These are phyloP conservation scores for Tetrapedia diversipes DNA, from an alignment of 2,888 invertebrate genomes.

Conservation along the genomic window DNA sequence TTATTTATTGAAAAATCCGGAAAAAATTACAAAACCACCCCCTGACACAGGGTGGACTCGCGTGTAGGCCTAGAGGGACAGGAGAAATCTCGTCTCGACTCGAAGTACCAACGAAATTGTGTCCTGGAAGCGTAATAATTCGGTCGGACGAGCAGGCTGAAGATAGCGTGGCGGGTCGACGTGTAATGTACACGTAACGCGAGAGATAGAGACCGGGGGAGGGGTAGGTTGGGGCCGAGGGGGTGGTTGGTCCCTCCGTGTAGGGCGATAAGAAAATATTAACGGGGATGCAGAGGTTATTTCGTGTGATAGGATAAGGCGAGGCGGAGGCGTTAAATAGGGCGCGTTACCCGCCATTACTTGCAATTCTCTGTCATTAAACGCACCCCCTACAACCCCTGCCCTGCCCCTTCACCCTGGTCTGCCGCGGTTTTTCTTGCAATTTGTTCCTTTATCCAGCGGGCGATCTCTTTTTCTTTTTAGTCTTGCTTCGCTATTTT, in stretches of 20 bases:
- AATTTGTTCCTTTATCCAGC: constrained; percentile 67
- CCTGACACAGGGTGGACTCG: not conserved
- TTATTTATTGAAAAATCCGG: too few relatives aligned
- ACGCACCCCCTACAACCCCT: constrained; percentile 66
- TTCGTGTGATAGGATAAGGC: constrained; percentile 70
- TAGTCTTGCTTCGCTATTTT: constrained; percentile 2
- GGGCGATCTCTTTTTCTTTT: constrained; percentile 7
- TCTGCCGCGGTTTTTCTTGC: too few relatives aligned
- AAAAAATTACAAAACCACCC: too few relatives aligned
- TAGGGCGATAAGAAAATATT: constrained; percentile 69
- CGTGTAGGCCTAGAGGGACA: constrained; percentile 29
- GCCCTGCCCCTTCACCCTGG: constrained; percentile 34
- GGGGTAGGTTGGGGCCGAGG: too few relatives aligned
- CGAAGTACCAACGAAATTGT: constrained; percentile 55
- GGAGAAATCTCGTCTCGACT: constrained; percentile 31
- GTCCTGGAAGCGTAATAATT: constrained; percentile 67
- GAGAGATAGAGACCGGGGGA: too few relatives aligned
- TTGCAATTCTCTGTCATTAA: constrained; percentile 74
- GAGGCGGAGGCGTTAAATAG: constrained; percentile 68
- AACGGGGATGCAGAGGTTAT: constrained; percentile 69
- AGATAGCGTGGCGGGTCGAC: constrained; percentile 54
- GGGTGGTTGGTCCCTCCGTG: constrained; percentile 15
- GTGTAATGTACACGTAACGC: constrained; percentile 56
- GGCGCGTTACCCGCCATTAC: constrained; percentile 74
- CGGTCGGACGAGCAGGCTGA: constrained; percentile 59